Percentiles rank a stretch among this genome's conserved stretches.
Conservation (phyloP, 2,888 invertebrate species). For the Drosophila buzzatii region DNA sequence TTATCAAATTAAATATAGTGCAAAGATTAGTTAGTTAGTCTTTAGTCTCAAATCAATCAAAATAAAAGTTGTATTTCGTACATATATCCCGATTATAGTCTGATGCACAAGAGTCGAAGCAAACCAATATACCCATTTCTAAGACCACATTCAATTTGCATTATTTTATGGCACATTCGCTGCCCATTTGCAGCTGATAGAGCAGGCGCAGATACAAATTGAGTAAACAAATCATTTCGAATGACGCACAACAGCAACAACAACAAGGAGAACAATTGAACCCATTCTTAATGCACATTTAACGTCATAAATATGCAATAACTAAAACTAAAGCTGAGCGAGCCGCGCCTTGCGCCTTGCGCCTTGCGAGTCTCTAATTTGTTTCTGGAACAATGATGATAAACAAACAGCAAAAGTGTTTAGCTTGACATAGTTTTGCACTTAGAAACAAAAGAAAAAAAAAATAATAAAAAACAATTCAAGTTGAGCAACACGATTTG, state of each 20-base stretch:
- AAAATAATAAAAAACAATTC: conserved; percentile 48
- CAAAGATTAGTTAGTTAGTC: too few relatives aligned
- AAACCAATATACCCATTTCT: neutral
- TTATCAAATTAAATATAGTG: too few relatives aligned
- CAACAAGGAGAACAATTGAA: conserved; percentile 17
- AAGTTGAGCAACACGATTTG: conserved; percentile 71
- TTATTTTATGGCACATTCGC: neutral
- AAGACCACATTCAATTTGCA: neutral
- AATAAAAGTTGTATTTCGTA: neutral
- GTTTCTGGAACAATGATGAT: conserved; percentile 13
- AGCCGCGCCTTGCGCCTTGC: conserved; percentile 32
- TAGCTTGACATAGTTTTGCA: conserved; percentile 64
- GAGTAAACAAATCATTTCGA: conserved; percentile 13
- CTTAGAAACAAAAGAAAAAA: conserved; percentile 54
- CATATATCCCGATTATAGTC: neutral
- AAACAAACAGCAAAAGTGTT: conserved; percentile 17
- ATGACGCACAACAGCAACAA: conserved; percentile 4
- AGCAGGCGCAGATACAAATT: conserved; percentile 8
- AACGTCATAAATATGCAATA: conserved; percentile 46
- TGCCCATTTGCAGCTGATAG: conserved; percentile 3
- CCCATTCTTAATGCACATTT: conserved; percentile 31
- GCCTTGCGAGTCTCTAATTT: conserved; percentile 36
- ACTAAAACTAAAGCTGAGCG: conserved; percentile 10
- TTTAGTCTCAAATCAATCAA: neutral
- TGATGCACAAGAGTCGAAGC: neutral